A percentile compares a stretch with the other conserved stretches of the same genome.
Conservation (phyloP, 2,888 invertebrate genomes). For the Sinelater perroti region DNA sequence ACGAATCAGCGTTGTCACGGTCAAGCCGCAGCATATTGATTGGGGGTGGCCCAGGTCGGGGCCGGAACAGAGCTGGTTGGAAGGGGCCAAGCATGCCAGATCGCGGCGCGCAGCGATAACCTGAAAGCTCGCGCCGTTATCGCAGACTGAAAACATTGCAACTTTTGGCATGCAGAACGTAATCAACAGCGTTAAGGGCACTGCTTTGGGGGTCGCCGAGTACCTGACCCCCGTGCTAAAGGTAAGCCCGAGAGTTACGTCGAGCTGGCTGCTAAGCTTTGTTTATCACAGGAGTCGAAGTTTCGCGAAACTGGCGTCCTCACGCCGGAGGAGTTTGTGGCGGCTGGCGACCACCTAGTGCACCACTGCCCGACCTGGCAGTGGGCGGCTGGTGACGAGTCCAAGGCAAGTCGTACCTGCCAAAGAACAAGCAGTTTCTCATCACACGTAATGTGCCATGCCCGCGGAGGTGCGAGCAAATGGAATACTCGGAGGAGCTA, state of each 20-base stretch:
- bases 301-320: conserved; percentile 97
- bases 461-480: conserved; percentile 93
- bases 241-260: no score
- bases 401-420: conserved; percentile 88
- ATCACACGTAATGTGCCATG: conserved; percentile 98
- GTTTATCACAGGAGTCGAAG: conserved; percentile 82
- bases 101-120: not conserved
- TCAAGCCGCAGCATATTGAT: not conserved
- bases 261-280: no score
- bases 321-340: conserved; percentile 99
- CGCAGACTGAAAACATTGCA: not conserved
- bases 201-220: conserved; percentile 94
- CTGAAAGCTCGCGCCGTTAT: not conserved
- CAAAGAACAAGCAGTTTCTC: conserved; percentile 95
- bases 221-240: conserved; percentile 95
- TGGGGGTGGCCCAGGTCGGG: conserved; percentile 6
- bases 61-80: not conserved
- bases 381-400: conserved; percentile 93
- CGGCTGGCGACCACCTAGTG: conserved; percentile 97
- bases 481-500: conserved; percentile 90
- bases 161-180: conserved; percentile 86
- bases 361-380: conserved; percentile 99
- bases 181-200: conserved; percentile 94
- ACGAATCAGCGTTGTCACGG: not conserved
- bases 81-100: not conserved